Conservation (phyloP, 2,888 invertebrate genomes). For the Orthosia gracilis region DNA sequence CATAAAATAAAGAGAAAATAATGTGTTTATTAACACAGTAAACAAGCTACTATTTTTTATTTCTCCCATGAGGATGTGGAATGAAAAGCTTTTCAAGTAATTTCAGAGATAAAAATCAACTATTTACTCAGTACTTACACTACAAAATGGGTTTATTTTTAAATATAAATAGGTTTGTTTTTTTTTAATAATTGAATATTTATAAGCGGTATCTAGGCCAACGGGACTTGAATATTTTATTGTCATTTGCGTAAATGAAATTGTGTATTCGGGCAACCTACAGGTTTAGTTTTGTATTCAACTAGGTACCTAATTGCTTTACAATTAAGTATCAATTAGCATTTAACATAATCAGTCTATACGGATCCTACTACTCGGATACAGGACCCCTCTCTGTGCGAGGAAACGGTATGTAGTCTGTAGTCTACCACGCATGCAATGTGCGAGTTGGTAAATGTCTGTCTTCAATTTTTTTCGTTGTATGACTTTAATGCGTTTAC, state of each 20-base stretch:
- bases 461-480: too few relatives aligned
- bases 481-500: too few relatives aligned
- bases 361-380: too few relatives aligned
- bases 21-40: slow-evolving; percentile 10
- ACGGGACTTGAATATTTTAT: slow-evolving; percentile 4
- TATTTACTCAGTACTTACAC: slow-evolving; percentile 1
- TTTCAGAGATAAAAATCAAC: slow-evolving; percentile 14
- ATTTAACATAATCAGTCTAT: too few relatives aligned
- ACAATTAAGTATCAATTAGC: background rate
- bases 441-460: too few relatives aligned
- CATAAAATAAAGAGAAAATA: slow-evolving; percentile 2
- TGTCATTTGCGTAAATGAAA: background rate
- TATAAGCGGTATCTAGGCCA: background rate
- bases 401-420: too few relatives aligned
- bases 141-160: slow-evolving; percentile 16
- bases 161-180: slow-evolving; percentile 11
- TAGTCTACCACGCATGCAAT: too few relatives aligned
- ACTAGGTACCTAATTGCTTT: background rate
- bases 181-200: slow-evolving; percentile 22
- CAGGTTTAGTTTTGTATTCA: background rate
- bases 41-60: slow-evolving; percentile 16
- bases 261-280: background rate
- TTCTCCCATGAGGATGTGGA: slow-evolving; percentile 18
- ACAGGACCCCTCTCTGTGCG: too few relatives aligned
- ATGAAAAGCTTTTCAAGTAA: slow-evolving; percentile 17